Percentiles rank a stretch among this genome's conserved stretches.
phyloP scores from a whole-genome alignment of 2,888 invertebrate genomes.

The Fragum sueziense region DNA sequence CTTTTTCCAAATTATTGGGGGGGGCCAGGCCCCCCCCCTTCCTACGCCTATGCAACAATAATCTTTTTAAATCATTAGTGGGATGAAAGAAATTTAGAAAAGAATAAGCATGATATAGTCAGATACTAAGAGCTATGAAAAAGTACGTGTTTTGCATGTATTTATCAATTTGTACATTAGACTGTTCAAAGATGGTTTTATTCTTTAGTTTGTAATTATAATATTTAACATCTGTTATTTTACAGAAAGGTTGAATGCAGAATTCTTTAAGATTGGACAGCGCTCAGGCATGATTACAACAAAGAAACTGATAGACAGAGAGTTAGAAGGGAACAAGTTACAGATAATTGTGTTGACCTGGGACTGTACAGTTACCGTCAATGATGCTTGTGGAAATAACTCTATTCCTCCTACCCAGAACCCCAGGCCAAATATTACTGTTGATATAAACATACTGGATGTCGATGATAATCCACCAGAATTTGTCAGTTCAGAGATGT shows the following conservation, averaged over 20 bases:
- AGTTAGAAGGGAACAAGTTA: neutral
- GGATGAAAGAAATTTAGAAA: too few relatives aligned
- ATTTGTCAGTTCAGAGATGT: conserved; percentile 28
- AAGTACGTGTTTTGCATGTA: too few relatives aligned
- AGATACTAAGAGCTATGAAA: too few relatives aligned
- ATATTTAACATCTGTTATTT: too few relatives aligned
- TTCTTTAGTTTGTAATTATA: too few relatives aligned
- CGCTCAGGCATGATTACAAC: conserved; percentile 32
- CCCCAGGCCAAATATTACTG: neutral
- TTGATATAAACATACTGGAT: conserved; percentile 27
- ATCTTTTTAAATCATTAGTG: too few relatives aligned
- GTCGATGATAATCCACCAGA: conserved; percentile 41
- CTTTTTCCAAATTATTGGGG: too few relatives aligned
- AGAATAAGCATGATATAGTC: too few relatives aligned
- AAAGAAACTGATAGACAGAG: conserved; percentile 31
- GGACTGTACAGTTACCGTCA: neutral
- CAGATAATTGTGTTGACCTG: neutral
- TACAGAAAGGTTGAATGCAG: neutral
- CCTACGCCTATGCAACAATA: too few relatives aligned
- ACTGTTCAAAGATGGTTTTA: too few relatives aligned
- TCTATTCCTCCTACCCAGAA: neutral
- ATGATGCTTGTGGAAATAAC: neutral
- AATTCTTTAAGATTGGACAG: neutral
- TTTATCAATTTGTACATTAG: too few relatives aligned
- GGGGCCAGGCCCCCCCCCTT: too few relatives aligned